phyloP scores from a whole-genome alignment of 2,113 vertebrate genomes.

The Eptesicus fuscus region DNA sequence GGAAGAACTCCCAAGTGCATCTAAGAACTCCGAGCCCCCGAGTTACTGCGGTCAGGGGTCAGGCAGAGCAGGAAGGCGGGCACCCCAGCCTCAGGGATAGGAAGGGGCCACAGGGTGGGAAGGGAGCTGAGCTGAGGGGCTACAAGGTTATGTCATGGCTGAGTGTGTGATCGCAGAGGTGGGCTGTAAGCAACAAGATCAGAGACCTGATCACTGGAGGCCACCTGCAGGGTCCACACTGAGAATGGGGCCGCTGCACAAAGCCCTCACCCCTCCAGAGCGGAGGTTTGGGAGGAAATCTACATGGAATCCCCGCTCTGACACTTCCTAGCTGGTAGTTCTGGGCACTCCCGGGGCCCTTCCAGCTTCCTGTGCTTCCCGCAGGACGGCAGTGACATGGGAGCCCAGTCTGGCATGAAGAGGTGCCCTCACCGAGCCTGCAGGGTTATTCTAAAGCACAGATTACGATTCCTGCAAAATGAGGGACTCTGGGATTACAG shows the following conservation, averaged over 20 bases:
- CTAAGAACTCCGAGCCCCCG: neutral
- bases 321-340: neutral
- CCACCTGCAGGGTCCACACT: neutral
- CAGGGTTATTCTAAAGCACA: neutral
- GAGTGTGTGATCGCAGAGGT: fast-evolving
- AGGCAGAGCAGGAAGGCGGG: too few relatives aligned
- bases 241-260: fast-evolving
- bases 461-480: neutral
- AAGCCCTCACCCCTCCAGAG: neutral
- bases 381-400: fast-evolving
- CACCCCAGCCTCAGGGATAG: too few relatives aligned
- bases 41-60: fast-evolving
- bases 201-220: fast-evolving
- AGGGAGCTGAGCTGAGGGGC: neutral
- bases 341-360: fast-evolving
- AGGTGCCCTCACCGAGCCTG: fast-evolving
- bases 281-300: neutral
- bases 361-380: neutral
- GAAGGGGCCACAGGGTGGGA: neutral
- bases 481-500: neutral
- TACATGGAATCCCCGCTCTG: neutral
- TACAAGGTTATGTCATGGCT: fast-evolving
- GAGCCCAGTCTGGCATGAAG: neutral
- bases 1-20: neutral
- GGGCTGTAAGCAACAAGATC: neutral